Evolutionary conservation across 2,888 invertebrate species (phyloP).

Genomic region (Pristionchus japonicus): DNA sequence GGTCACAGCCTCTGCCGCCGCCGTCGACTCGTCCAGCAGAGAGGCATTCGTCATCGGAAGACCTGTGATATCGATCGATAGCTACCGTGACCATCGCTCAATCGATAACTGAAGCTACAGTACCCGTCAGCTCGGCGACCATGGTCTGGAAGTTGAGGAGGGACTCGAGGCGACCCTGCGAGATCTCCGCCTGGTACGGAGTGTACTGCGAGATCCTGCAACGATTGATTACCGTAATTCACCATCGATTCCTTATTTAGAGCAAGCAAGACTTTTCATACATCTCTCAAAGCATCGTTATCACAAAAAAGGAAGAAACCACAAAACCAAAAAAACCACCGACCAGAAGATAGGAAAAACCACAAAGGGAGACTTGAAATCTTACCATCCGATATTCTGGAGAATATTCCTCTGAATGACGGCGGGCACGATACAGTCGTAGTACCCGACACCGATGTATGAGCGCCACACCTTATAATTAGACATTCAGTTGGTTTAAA

Average conservation of each 20-base stretch:
- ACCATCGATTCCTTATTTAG: too few species aligned
- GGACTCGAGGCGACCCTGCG: slow-evolving; percentile 95
- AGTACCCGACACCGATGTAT: slow-evolving; percentile 98
- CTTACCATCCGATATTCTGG: slow-evolving; percentile 95
- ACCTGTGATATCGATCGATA: slow-evolving; percentile 80
- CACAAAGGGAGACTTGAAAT: too few species aligned
- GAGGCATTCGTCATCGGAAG: slow-evolving; percentile 90
- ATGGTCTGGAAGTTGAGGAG: slow-evolving; percentile 97
- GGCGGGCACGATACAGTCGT: slow-evolving; percentile 95
- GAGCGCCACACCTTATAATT: slow-evolving; percentile 75
- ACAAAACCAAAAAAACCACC: too few species aligned
- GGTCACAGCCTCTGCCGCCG: slow-evolving; percentile 96
- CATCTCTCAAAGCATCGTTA: too few species aligned
- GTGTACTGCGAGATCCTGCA: slow-evolving; percentile 73
- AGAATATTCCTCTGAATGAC: slow-evolving; percentile 96
- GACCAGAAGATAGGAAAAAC: too few species aligned
- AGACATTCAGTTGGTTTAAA: too few species aligned
- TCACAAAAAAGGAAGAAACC: too few species aligned
- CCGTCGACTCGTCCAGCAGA: slow-evolving; percentile 93
- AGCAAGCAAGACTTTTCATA: too few species aligned
- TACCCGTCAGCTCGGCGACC: slow-evolving; percentile 93
- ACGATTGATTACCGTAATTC: too few species aligned
- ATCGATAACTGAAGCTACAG: background rate
- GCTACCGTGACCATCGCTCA: background rate
- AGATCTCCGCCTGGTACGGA: slow-evolving; percentile 89